phyloP scores from a whole-genome alignment of 30 jellyfish, hydroid and myxozoan genomes.

The Aurelia sp. region DNA sequence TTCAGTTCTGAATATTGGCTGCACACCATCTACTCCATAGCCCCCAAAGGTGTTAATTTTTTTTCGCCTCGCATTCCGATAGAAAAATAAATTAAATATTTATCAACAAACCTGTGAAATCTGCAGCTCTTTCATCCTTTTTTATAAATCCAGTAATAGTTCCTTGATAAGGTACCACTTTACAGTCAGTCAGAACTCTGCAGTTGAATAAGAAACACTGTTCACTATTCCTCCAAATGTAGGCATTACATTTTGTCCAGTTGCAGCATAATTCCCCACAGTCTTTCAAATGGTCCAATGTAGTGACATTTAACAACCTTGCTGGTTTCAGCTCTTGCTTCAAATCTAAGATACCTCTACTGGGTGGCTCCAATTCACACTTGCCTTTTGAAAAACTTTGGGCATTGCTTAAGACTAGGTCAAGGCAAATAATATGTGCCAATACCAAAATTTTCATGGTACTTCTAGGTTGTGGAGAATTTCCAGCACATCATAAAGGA shows the following conservation, averaged over 20 bases:
- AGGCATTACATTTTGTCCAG: not conserved
- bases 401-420: too few species aligned
- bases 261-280: constrained; percentile 13
- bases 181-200: constrained; percentile 6
- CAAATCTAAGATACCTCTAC: constrained; percentile 15
- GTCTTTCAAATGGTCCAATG: not conserved
- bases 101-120: too few species aligned
- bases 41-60: too few species aligned
- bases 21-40: too few species aligned
- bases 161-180: constrained; percentile 28
- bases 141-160: constrained; percentile 20
- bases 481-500: too few species aligned
- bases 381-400: not conserved
- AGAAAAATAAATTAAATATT: too few species aligned
- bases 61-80: too few species aligned
- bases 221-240: constrained; percentile 36
- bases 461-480: too few species aligned
- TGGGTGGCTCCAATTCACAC: constrained; percentile 1
- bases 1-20: too few species aligned
- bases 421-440: too few species aligned
- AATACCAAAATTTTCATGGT: too few species aligned
- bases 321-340: constrained; percentile 15
- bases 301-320: constrained; percentile 13
- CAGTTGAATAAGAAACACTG: constrained; percentile 23
- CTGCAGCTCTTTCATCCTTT: not conserved